A percentile compares a stretch with the other conserved stretches of the same genome.
phyloP scores from a whole-genome alignment of 2,888 invertebrate species.

The Rapana venosa region DNA sequence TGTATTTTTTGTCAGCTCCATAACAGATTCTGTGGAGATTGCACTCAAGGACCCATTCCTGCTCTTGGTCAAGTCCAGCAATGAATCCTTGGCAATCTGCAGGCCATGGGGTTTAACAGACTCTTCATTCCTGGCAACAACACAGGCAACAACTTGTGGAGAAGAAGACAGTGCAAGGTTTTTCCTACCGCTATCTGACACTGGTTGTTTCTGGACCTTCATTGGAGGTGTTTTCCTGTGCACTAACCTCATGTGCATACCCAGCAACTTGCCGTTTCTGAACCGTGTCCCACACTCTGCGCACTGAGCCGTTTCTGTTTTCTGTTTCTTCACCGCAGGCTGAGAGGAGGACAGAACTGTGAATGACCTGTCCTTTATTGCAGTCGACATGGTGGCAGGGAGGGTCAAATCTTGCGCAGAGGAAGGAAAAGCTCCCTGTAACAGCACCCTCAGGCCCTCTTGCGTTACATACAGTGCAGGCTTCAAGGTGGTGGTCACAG shows the following conservation, averaged over 20 bases:
- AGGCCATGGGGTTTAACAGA: neutral
- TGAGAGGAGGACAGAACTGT: neutral
- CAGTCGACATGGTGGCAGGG: neutral
- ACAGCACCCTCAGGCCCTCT: neutral
- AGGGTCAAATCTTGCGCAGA: neutral
- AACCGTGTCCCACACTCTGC: constrained; percentile 36
- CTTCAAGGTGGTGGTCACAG: neutral
- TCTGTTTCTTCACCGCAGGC: constrained; percentile 18
- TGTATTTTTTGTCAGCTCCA: neutral
- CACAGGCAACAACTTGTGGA: neutral
- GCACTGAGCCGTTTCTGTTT: neutral
- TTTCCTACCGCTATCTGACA: no score
- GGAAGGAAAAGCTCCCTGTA: neutral
- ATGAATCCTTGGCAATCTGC: neutral
- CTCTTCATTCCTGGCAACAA: neutral
- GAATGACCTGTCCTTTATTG: neutral
- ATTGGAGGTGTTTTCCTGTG: constrained; percentile 13
- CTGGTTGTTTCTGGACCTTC: neutral
- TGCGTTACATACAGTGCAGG: neutral
- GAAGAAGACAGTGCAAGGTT: neutral
- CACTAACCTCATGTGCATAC: constrained; percentile 42
- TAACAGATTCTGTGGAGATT: neutral
- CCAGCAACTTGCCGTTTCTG: constrained; percentile 32
- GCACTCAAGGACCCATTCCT: neutral
- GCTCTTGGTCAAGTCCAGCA: neutral